Conservation (phyloP, 2,888 invertebrate species). For the Bugula neritina region DNA sequence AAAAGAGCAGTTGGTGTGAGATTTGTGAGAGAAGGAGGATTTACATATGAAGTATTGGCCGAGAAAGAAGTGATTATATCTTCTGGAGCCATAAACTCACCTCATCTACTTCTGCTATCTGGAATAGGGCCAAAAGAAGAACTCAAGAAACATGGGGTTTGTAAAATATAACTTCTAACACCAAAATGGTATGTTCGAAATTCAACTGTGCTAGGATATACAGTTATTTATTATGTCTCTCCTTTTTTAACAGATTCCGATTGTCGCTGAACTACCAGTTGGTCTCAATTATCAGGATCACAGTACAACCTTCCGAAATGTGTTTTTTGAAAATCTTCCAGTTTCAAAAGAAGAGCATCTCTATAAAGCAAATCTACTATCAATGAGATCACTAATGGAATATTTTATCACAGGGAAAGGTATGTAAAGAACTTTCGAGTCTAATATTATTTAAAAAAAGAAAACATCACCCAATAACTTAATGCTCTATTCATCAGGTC, state of each 20-base stretch:
- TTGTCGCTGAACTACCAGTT: constrained; percentile 35
- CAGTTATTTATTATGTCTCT: too few relatives aligned
- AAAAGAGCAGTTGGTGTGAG: constrained; percentile 41
- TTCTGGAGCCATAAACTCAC: constrained; percentile 50
- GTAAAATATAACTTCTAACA: too few relatives aligned
- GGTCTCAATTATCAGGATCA: constrained; percentile 35
- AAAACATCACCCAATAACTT: too few relatives aligned
- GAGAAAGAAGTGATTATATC: constrained; percentile 44
- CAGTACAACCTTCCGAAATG: background rate
- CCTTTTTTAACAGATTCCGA: constrained; percentile 32
- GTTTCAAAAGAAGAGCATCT: background rate
- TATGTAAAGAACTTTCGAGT: background rate
- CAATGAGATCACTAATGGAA: background rate
- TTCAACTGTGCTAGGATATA: too few relatives aligned
- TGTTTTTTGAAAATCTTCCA: background rate
- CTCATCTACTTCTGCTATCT: constrained; percentile 50
- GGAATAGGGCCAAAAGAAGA: constrained; percentile 50
- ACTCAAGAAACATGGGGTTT: constrained; percentile 44
- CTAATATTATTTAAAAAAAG: too few relatives aligned
- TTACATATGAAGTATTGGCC: constrained; percentile 33
- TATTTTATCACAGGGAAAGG: background rate
- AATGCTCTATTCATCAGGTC: background rate
- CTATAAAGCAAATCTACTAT: background rate
- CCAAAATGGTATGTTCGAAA: too few relatives aligned
- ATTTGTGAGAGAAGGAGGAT: constrained; percentile 35